Evolutionary conservation across 2,797 vertebrate species (phyloP).

Genomic region (Micrastur ruficollis): DNA sequence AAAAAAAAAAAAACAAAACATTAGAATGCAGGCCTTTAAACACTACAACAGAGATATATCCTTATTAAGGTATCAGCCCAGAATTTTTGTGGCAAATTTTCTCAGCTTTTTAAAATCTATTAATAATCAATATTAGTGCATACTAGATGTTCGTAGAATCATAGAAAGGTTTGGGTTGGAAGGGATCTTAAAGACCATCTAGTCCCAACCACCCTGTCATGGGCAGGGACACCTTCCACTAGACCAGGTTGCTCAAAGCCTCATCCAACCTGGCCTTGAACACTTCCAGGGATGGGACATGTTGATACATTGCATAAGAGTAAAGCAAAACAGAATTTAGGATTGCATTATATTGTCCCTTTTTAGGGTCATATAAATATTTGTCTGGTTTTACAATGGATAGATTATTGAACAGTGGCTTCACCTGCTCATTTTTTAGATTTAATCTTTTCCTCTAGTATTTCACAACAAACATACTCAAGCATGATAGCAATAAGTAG

Average conservation of each 20-base stretch:
- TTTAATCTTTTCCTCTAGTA: not conserved
- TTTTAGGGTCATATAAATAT: not conserved
- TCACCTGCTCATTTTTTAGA: not conserved
- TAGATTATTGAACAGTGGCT: not conserved
- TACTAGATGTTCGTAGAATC: not conserved
- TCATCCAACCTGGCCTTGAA: too few species aligned
- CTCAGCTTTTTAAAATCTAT: not conserved
- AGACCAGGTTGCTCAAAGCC: too few species aligned
- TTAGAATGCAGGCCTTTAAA: not conserved
- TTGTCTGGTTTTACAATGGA: not conserved
- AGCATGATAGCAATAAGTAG: not conserved
- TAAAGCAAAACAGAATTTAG: not conserved
- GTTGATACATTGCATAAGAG: not conserved
- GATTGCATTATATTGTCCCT: not conserved
- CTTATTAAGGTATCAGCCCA: not conserved
- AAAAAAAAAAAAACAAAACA: not conserved
- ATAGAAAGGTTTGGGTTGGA: too few species aligned
- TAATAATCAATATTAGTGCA: not conserved
- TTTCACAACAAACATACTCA: not conserved
- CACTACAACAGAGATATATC: not conserved
- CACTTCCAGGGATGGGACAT: too few species aligned
- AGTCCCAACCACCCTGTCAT: too few species aligned
- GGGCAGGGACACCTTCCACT: too few species aligned
- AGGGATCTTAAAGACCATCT: too few species aligned
- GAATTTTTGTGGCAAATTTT: not conserved